Conservation (phyloP, 1,140 invertebrate species). For the Papilio helenus region DNA sequence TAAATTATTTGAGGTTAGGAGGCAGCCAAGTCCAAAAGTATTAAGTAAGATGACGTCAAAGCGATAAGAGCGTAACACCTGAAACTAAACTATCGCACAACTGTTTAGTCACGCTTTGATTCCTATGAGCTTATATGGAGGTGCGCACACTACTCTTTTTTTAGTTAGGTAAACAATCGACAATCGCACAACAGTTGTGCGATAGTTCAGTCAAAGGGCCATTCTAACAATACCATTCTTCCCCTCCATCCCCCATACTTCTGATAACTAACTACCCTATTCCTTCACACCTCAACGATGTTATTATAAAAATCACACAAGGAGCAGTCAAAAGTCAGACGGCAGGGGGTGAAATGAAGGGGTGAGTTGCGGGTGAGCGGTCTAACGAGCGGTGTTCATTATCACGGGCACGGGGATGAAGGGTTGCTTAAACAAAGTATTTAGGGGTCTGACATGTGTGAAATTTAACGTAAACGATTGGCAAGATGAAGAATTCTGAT, state of each 20-base stretch:
- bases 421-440: not conserved
- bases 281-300: constrained; percentile 5
- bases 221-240: no score
- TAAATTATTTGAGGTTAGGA: no score
- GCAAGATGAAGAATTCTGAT: not conserved
- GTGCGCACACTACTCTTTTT: no score
- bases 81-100: no score
- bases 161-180: no score
- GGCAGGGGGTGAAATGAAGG: not conserved
- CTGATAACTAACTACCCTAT: not conserved
- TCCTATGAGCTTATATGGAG: no score
- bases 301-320: constrained; percentile 6
- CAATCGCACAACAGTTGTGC: no score
- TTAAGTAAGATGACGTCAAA: no score
- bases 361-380: not conserved
- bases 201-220: no score
- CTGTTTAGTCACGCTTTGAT: no score
- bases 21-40: no score
- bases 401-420: not conserved
- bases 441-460: not conserved
- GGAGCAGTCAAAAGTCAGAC: constrained; percentile 21
- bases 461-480: not conserved
- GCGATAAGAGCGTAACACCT: no score
- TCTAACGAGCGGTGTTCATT: constrained; percentile 26
- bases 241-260: not conserved